Conservation (phyloP, 2,888 invertebrate species). For the Trachelus tabidus region DNA sequence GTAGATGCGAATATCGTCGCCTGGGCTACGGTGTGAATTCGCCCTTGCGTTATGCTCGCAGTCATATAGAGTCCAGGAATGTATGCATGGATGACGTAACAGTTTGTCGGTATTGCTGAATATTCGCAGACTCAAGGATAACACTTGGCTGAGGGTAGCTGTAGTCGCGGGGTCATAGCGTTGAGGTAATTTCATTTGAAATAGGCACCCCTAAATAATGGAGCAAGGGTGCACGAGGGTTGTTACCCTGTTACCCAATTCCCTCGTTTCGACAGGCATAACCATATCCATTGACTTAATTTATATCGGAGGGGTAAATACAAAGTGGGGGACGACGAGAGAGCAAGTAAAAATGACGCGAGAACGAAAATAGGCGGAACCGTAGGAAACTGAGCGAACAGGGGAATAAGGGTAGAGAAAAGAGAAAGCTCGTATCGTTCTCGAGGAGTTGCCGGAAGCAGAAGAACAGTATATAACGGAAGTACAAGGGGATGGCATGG, state of each 20-base stretch:
- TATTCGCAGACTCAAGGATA: neutral
- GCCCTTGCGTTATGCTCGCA: neutral
- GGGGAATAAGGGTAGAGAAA: neutral
- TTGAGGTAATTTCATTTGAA: neutral
- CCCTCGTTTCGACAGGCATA: conserved; percentile 5
- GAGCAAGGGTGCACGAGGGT: neutral
- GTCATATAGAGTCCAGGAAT: neutral
- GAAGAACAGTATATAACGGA: neutral
- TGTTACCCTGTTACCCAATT: neutral
- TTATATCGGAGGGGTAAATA: conserved; percentile 1
- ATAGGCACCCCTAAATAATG: neutral
- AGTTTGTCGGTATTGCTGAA: neutral
- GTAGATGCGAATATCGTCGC: too few species aligned
- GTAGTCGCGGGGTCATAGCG: neutral
- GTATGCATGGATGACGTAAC: neutral
- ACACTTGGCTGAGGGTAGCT: neutral
- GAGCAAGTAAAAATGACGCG: neutral
- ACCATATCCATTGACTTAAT: conserved; percentile 10
- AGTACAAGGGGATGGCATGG: neutral
- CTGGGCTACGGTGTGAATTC: neutral
- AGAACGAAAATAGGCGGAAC: neutral
- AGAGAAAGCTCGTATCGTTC: neutral
- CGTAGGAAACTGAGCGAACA: neutral
- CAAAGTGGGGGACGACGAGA: neutral
- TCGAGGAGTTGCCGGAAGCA: neutral